Percentiles rank a stretch among this genome's conserved stretches.
Evolutionary conservation across 2,888 invertebrate species (phyloP).

Genomic region (Chesias legatella): DNA sequence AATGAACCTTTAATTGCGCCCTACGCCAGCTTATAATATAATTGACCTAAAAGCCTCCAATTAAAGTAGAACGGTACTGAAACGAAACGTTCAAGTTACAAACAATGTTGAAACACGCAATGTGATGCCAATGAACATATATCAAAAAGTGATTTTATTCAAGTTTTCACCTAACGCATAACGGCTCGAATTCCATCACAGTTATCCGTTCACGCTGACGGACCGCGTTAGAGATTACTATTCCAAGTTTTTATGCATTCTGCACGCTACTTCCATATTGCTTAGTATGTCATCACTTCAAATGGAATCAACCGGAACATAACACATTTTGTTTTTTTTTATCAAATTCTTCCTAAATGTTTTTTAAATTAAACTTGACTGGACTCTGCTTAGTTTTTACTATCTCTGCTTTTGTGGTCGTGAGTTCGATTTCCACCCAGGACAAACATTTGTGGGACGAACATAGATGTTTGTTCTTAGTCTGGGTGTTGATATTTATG

Average conservation of each 20-base stretch:
- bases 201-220: constrained; percentile 16
- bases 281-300: not conserved
- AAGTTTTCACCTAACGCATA: constrained; percentile 27
- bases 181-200: constrained; percentile 22
- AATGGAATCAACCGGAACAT: too few relatives aligned
- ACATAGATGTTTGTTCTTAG: too few relatives aligned
- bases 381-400: constrained; percentile 5
- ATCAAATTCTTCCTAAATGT: too few relatives aligned
- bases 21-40: not conserved
- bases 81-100: constrained; percentile 40
- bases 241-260: constrained; percentile 14
- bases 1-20: constrained; percentile 2
- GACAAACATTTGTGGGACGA: too few relatives aligned
- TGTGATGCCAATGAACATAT: not conserved
- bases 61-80: constrained; percentile 31
- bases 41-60: constrained; percentile 30
- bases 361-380: too few relatives aligned
- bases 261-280: constrained; percentile 1
- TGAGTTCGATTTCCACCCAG: too few relatives aligned
- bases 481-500: too few relatives aligned
- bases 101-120: constrained; percentile 43
- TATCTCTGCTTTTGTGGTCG: too few relatives aligned
- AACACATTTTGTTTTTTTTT: too few relatives aligned
- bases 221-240: constrained; percentile 7
- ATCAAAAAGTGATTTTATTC: constrained; percentile 22